A percentile compares a stretch with the other conserved stretches of the same genome.
Evolutionary conservation across 2,113 vertebrate genomes (phyloP).

Genomic region (Apodemus sylvaticus): DNA sequence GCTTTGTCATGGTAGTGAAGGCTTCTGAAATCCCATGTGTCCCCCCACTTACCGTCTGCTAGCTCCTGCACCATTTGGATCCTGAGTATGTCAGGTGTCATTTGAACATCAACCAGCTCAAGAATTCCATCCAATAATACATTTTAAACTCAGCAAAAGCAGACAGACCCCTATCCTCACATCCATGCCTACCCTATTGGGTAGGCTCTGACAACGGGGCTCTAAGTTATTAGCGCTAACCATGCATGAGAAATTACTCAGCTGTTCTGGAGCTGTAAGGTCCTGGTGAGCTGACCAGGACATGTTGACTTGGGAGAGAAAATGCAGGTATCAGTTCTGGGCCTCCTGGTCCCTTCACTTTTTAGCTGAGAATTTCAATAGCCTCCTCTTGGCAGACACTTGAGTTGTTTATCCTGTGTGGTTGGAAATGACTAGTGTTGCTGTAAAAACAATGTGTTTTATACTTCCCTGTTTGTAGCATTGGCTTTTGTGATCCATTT

Average conservation of each 20-base stretch:
- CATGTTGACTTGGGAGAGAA: not conserved
- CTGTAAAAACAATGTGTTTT: not conserved
- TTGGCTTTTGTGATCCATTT: not conserved
- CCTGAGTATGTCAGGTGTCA: constrained; percentile 87
- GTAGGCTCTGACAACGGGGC: not conserved
- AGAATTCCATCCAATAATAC: constrained; percentile 86
- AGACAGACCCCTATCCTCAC: constrained; percentile 41
- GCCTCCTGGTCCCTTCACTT: not conserved
- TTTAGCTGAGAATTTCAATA: not conserved
- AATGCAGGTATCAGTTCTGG: not conserved
- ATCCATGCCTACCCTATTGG: not conserved
- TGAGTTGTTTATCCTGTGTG: not conserved
- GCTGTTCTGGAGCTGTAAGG: too few relatives aligned
- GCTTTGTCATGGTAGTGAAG: constrained; percentile 90
- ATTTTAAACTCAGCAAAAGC: too few relatives aligned
- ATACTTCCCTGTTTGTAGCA: not conserved
- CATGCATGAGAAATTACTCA: not conserved
- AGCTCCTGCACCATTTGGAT: constrained; percentile 84
- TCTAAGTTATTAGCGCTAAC: constrained; percentile 61
- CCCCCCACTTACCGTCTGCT: constrained; percentile 88
- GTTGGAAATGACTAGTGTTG: not conserved
- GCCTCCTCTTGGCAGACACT: not conserved
- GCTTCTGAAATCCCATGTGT: constrained; percentile 89
- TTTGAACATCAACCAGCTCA: constrained; percentile 88
- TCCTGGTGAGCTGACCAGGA: not conserved